Evolutionary conservation across 1,140 invertebrate genomes (phyloP), one percentile per base, ranked within the genome.

Genomic region (Trachelipus rathkii): DNA sequence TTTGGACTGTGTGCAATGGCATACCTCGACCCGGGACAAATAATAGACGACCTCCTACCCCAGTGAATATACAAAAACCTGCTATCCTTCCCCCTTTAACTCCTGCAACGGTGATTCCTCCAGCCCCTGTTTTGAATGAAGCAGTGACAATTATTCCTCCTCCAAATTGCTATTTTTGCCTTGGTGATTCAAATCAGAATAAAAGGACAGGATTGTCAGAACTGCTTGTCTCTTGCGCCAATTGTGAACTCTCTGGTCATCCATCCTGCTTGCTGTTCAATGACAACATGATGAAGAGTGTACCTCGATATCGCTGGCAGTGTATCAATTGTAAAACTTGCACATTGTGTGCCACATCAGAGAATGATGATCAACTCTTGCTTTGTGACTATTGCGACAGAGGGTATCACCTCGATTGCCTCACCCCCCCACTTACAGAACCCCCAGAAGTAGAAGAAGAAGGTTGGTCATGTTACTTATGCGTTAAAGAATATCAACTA

Each of bases 281-380:
- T 71, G 89, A 91, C 81, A 99, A 99, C 87, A 99, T 99, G 96
- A 97, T 97, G 79, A 92, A 97, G 83, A 97, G 95, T 76, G 95
- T 98, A 77, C 94, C 94, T 85, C 97, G 96, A 86, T 96, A 97
- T 87, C 90, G 95, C 81, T 99, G 98, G 98, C 97, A 99, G 86
- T 99, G 98, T 87, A 99, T 99, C 84, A 98, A 99, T 87, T 99
- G 98, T 89, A 99, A 99, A 89, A 97, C 95, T 84, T 99, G 97
- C 88, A 96, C 96, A 10, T 90, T 99, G 76, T 99, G 98, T 88
- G 97, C 97, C 44, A 99, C 92, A 78, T 98, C 96, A 72, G 98
- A 99, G 85, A 99, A 99, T 87, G 98, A 99, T 87, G 96, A 99
- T 87, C 95, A 99, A 87, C 87, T 99, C 83, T 87, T 99, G 83